A percentile compares a stretch with the other conserved stretches of the same genome.
These are phyloP conservation scores for Misgurnus anguillicaudatus DNA, from an alignment of 2,113 vertebrate genomes.

Conservation along the genomic window DNA sequence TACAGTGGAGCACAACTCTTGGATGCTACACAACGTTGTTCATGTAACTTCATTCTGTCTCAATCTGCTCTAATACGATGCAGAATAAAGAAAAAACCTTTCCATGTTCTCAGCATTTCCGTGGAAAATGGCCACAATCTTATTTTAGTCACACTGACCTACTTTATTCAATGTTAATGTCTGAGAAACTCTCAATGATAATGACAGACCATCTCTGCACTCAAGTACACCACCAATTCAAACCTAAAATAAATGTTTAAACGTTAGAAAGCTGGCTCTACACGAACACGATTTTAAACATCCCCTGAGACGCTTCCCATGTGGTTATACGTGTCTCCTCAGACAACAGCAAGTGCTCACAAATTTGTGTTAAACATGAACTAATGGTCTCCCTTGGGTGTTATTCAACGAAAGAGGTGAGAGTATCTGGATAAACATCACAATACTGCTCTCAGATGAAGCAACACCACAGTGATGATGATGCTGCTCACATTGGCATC, in stretches of 20 bases:
- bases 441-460: slow-evolving; percentile 19
- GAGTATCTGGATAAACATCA: not conserved
- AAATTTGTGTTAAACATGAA: slow-evolving; percentile 18
- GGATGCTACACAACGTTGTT: not conserved
- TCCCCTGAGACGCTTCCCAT: not conserved
- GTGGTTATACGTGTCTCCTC: slow-evolving; percentile 6
- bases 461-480: not conserved
- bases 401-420: not conserved
- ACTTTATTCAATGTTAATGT: not conserved
- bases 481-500: not conserved
- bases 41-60: not conserved
- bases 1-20: not conserved
- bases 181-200: not conserved
- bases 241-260: not conserved
- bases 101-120: not conserved
- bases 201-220: not conserved
- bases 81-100: not conserved
- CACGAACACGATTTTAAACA: not conserved
- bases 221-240: not conserved
- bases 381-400: slow-evolving; percentile 35
- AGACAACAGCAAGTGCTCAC: not conserved
- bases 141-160: slow-evolving; percentile 32
- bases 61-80: slow-evolving; percentile 16
- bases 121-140: slow-evolving; percentile 18
- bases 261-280: not conserved